These are phyloP conservation scores for Exocentrus adspersus DNA, from an alignment of 2,888 invertebrate species.

Conservation along the genomic window DNA sequence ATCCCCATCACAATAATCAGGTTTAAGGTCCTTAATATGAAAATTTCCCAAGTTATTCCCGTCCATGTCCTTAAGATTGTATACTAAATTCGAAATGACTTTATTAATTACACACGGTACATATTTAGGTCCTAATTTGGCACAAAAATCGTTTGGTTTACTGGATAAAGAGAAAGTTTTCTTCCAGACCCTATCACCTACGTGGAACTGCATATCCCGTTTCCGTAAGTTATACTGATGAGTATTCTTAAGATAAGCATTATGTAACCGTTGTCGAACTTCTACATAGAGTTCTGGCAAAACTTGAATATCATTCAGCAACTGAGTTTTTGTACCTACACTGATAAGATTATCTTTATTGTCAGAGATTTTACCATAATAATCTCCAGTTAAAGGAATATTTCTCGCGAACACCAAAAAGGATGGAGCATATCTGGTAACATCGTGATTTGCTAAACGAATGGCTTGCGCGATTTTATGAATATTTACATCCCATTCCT, in stretches of 20 bases:
- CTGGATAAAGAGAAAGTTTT: conserved; percentile 33
- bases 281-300: conserved; percentile 32
- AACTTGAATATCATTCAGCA: conserved; percentile 26
- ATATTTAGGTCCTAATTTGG: conserved; percentile 41
- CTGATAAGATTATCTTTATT: conserved; percentile 14
- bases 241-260: conserved; percentile 29
- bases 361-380: no score
- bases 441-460: conserved; percentile 36
- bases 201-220: conserved; percentile 31
- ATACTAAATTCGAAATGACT: conserved; percentile 36
- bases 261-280: conserved; percentile 27
- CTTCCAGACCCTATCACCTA: conserved; percentile 41
- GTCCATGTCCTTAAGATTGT: conserved; percentile 33
- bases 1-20: not conserved
- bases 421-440: conserved; percentile 35
- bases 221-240: conserved; percentile 40
- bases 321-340: conserved; percentile 22
- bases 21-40: conserved; percentile 39
- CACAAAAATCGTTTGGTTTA: conserved; percentile 33
- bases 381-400: conserved; percentile 35
- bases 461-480: no score
- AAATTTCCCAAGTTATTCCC: conserved; percentile 38
- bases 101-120: conserved; percentile 38
- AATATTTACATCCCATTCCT: conserved; percentile 30
- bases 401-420: conserved; percentile 36